Conservation (phyloP, 92 coral and sea anemone genomes). For the Paramuricea clavata region DNA sequence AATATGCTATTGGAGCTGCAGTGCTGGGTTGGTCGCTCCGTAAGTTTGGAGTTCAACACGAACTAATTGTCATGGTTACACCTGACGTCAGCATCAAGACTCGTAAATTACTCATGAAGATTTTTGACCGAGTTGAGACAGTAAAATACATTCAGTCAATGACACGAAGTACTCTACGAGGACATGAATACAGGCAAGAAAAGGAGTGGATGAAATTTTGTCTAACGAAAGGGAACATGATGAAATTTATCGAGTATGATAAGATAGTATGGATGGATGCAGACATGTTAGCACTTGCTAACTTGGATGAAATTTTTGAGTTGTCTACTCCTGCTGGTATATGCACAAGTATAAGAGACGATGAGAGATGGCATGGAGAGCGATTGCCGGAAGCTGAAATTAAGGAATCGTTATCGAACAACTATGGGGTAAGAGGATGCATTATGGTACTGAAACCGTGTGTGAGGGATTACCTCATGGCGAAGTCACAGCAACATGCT, state of each 20-base stretch:
- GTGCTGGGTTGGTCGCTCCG: slow-evolving; percentile 92
- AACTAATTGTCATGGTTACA: slow-evolving; percentile 89
- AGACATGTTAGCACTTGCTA: slow-evolving; percentile 73
- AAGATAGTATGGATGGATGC: slow-evolving; percentile 88
- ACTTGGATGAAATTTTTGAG: slow-evolving; percentile 75
- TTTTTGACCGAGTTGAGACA: slow-evolving; percentile 79
- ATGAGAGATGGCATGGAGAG: slow-evolving; percentile 78
- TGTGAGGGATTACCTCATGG: slow-evolving; percentile 76
- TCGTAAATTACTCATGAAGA: slow-evolving; percentile 74
- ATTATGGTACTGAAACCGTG: slow-evolving; percentile 79
- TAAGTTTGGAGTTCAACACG: slow-evolving; percentile 79
- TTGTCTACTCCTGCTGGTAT: slow-evolving; percentile 87
- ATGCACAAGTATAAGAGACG: slow-evolving; percentile 83
- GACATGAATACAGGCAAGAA: slow-evolving; percentile 78
- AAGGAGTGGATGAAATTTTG: slow-evolving; percentile 80
- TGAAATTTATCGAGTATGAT: slow-evolving; percentile 82
- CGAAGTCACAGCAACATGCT: slow-evolving; percentile 78
- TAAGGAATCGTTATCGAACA: slow-evolving; percentile 77
- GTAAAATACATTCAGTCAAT: slow-evolving; percentile 75
- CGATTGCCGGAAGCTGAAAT: slow-evolving; percentile 81
- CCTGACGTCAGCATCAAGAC: slow-evolving; percentile 82
- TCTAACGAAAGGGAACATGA: slow-evolving; percentile 82
- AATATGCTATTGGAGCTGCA: slow-evolving; percentile 78
- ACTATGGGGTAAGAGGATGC: slow-evolving; percentile 87
- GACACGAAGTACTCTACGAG: slow-evolving; percentile 75